These are phyloP conservation scores for Graptemys geographica DNA, from an alignment of 2,797 vertebrate species.

Conservation along the genomic window DNA sequence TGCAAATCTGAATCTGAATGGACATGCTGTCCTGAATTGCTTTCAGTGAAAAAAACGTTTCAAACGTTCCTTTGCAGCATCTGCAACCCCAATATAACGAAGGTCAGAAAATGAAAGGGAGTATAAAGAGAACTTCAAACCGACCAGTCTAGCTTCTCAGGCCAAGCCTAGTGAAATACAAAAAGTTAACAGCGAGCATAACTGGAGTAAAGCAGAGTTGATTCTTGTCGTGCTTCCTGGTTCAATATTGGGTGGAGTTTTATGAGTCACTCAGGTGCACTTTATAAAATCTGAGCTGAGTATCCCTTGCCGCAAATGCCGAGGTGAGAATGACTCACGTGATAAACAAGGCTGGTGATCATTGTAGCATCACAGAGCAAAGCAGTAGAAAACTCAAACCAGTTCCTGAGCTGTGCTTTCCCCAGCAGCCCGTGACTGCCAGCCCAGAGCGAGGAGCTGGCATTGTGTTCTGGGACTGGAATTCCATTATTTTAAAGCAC, in stretches of 20 bases:
- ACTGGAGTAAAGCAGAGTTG: not conserved
- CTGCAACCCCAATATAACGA: not conserved
- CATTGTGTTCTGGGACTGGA: not conserved
- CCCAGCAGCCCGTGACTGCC: rapidly evolving
- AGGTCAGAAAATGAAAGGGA: not conserved
- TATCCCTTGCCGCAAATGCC: not conserved
- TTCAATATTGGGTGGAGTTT: not conserved
- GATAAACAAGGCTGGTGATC: not conserved
- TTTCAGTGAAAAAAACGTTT: not conserved
- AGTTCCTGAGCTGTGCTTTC: not conserved
- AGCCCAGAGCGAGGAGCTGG: rapidly evolving
- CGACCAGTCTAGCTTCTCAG: not conserved
- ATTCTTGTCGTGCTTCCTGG: not conserved
- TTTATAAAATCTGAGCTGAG: not conserved
- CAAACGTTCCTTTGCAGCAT: not conserved
- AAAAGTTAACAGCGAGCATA: not conserved
- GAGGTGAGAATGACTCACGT: not conserved
- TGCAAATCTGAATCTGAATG: not conserved
- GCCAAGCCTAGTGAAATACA: too few relatives aligned
- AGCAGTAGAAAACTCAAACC: not conserved
- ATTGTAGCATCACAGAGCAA: not conserved
- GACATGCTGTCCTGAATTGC: not conserved
- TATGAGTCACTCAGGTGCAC: not conserved
- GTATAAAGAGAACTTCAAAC: not conserved
- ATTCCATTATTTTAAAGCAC: not conserved